Base-by-base conservation (phyloP, 1,140 invertebrate genomes). In the Ptiloglossa arizonensis region DNA sequence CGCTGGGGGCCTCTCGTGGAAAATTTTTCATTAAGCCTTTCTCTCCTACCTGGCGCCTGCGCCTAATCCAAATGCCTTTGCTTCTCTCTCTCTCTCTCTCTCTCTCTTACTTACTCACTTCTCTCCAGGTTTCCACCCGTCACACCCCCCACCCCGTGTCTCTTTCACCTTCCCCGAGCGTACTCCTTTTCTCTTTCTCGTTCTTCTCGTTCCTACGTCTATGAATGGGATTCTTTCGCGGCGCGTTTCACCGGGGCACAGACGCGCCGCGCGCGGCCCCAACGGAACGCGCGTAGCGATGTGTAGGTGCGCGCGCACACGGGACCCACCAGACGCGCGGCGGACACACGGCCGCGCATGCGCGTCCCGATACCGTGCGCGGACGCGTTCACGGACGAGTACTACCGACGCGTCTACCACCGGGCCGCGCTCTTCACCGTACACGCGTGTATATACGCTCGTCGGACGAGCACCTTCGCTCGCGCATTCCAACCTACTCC, bases 151-250 rank as follows among this genome's bases (percentile, higher is more conserved):
- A 56, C 48, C 41, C n/a, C 13, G 44, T 50, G 50, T 52, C 67
- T 70, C 63, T 56, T 78, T 78, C 79, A 78, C 78, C 50, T 68
- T 76, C 29, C n/a, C 27, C 32, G 46, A 5, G 17, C 44, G 63
- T 63, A 48, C 41, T 52, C 70, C 62, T 79, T 64, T 64, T 80
- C 82, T 29, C 60, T 75, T 50, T 71, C 72, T 78, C 78, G 66
- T 54, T 81, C 68, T 54, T 68, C 63, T 75, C 79, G 60, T 85
- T 85, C 71, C 81, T 84, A 82, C 83, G 85, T 86, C 88, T 90
- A 91, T 91, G 90, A 91, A 91, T 91, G 89, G 85, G 87, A 91
- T 91, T 91, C 90, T 91, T 91, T 89, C 85, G 85, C 81, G 77
- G 76, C 85, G 72, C 86, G 72, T 82, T 46, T 83, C 82, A 85